Conservation (phyloP, 2,797 vertebrate species). For the Falco columbarius region DNA sequence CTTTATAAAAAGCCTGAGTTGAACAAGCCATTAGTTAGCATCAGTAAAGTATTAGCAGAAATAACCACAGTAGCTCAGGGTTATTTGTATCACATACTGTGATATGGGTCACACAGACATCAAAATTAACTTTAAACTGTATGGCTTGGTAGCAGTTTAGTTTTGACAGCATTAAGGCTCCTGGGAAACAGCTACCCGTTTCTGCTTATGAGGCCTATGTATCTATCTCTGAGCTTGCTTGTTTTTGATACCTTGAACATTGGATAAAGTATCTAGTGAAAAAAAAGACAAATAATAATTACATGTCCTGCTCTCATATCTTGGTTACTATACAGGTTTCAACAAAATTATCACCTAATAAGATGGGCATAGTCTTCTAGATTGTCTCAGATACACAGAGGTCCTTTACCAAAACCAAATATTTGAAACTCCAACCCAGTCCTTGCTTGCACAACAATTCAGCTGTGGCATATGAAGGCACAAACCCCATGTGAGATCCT, state of each 20-base stretch:
- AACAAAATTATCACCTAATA: not conserved
- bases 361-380: not conserved
- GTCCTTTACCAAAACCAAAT: not conserved
- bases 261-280: not conserved
- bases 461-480: no score
- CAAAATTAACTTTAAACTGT: not conserved
- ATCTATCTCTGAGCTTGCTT: not conserved
- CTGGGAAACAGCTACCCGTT: not conserved
- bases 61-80: not conserved
- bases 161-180: not conserved
- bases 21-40: not conserved
- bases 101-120: not conserved
- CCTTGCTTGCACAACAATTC: not conserved
- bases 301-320: accelerated
- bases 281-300: not conserved
- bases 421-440: not conserved
- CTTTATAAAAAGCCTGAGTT: not conserved
- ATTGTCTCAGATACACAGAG: not conserved
- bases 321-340: not conserved
- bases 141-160: not conserved
- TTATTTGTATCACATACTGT: not conserved
- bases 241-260: not conserved
- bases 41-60: not conserved
- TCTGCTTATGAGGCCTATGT: not conserved
- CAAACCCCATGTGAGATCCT: no score